Evolutionary conservation across 2,797 vertebrate genomes (phyloP).

Genomic region (Mus caroli): DNA sequence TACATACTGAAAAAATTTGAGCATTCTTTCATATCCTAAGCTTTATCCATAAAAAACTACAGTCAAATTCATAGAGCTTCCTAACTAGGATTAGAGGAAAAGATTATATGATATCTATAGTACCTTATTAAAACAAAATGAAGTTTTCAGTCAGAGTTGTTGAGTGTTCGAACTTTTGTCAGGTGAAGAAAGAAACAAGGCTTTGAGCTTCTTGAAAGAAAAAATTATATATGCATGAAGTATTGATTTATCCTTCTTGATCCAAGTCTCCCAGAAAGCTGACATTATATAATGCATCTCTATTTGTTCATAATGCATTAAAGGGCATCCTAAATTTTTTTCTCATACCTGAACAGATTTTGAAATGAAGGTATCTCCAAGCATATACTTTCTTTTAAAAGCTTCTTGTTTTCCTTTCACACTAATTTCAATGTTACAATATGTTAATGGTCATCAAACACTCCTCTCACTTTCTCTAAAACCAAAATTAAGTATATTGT

Average conservation of each 20-base stretch:
- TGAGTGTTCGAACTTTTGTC: constrained; percentile 44
- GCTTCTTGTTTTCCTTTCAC: not conserved
- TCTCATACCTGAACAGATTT: constrained; percentile 17
- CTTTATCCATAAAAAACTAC: not conserved
- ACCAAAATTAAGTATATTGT: not conserved
- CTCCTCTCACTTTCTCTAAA: not conserved
- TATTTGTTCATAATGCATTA: constrained; percentile 69
- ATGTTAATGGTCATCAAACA: not conserved
- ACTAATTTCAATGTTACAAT: not conserved
- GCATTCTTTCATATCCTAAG: not conserved
- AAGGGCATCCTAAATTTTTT: constrained; percentile 50
- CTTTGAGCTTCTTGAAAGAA: constrained; percentile 59
- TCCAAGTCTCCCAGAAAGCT: constrained; percentile 14
- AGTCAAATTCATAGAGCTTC: constrained; percentile 14
- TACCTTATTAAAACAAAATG: constrained; percentile 47
- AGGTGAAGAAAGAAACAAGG: constrained; percentile 53
- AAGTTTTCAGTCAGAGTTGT: constrained; percentile 58
- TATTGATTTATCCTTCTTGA: constrained; percentile 65
- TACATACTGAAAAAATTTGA: not conserved
- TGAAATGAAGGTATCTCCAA: constrained; percentile 30
- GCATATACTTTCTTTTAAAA: not conserved
- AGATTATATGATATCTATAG: not conserved
- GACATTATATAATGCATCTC: constrained; percentile 42
- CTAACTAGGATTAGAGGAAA: constrained; percentile 2
- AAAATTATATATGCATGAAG: constrained; percentile 57